Evolutionary conservation across 2,888 invertebrate species (phyloP), one percentile per base, ranked within the genome.

Genomic region (Thymelicus acteon): DNA sequence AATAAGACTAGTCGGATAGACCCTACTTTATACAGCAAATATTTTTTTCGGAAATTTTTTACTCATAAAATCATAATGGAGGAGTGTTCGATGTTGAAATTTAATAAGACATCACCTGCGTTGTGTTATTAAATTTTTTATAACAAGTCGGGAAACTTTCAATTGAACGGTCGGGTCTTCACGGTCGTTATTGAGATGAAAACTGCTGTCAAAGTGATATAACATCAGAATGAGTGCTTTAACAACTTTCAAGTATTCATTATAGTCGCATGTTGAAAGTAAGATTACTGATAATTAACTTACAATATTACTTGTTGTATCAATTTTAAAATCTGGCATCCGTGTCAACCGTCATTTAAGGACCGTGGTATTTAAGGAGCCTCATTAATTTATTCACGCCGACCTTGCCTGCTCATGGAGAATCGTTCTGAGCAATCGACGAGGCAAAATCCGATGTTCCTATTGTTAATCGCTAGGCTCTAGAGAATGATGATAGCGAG

Each of bases 51-150:
- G 24, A 24, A 24, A 54, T 24, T 15, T 54, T 54, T 54, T 24
- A 24, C 12, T 12, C 54, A 54, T 54, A 54, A 54, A 24, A 54
- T 24, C 8, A 15, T 47, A 63, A 15, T 37, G 62, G 37, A 52
- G 15, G 79, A 77, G 82, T 83, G 86, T 87, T 90, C 91, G 86
- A 92, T 90, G 87, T 92, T 90, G 91, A 92, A 93, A 91, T 92
- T 91, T 91, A 90, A 91, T 92, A 91, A 90, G 82, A 86, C 87
- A 88, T 90, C 91, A 89, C 87, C 88, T 90, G 89, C 84, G 83
- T 85, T 86, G 87, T 90, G 88, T 90, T 90, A 90, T 89, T 89
- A 88, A 87, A 84, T 80, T 80, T 88, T 89, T 89, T 85, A 85
- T 85, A 80, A 78, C 80, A 77, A 79, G 78, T 76, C 78, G 77